Conservation (phyloP, 2,113 vertebrate species). For the Panthera tigris region DNA sequence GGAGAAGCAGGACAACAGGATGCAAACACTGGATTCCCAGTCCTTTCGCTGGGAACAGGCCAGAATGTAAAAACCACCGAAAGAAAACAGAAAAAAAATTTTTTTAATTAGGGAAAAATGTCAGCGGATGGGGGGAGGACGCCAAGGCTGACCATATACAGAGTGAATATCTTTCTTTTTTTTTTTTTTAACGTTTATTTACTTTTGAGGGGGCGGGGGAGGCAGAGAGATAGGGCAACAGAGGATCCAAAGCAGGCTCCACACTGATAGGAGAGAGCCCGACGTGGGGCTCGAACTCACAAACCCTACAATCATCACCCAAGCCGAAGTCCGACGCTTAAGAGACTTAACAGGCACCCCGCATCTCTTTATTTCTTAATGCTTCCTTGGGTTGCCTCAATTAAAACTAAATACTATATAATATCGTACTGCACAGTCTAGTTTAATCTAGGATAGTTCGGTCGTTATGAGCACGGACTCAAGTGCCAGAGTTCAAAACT, state of each 20-base stretch:
- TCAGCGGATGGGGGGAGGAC: accelerated
- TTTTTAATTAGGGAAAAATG: neutral
- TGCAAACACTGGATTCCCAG: neutral
- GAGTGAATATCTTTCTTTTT: no score
- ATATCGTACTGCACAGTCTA: neutral
- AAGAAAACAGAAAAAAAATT: neutral
- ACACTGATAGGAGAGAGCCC: no score
- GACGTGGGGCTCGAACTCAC: no score
- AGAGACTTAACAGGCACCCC: no score
- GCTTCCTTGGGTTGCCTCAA: neutral
- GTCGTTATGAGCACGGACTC: neutral
- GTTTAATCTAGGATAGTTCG: neutral
- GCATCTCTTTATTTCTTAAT: neutral
- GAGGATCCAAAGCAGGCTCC: no score
- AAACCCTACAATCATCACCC: no score
- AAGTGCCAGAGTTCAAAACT: neutral
- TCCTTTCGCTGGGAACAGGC: neutral
- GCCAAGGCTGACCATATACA: neutral
- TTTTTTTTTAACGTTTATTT: no score
- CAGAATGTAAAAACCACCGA: neutral
- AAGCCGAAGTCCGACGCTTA: no score
- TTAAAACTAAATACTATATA: neutral
- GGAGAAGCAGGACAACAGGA: neutral
- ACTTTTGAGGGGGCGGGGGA: no score
- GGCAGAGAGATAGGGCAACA: no score